Base-by-base conservation (phyloP, 2,113 vertebrate species). In the Corydoras sp. region DNA sequence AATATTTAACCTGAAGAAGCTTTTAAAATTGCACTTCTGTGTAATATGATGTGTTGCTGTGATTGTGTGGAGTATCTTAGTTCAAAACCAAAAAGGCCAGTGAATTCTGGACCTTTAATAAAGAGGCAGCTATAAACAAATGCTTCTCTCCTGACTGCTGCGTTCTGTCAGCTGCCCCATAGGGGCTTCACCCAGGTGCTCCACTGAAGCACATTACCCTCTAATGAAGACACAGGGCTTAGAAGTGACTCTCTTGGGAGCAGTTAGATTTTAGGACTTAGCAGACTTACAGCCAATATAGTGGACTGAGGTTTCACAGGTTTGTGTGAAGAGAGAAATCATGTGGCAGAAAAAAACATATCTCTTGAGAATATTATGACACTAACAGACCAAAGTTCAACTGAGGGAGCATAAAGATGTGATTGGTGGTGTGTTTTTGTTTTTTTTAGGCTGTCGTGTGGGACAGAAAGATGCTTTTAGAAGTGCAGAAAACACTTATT, bases 401-500 rank as follows among this genome's bases (percentile, higher is more conserved):
- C 10, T 48, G 31, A 58, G 35, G 35, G 7, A 43, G 35, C 2
- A 43, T 43, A 43, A 43, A 43, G 35, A 43, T 43, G 35, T 43
- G 35, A 43, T 43, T 43, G 35, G 35, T 43, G 35, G 35, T 43
- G 35, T 43, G 35, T 43, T 1, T 43, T 4, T 43, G 1, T 43
- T 4, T 61, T 43, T 66, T 29, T 5, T 24, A 24, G 18, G 18
- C 18, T 24, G 18, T 24, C 18, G 12, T 56, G 31, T 58, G 65
- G 73, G 65, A 72, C 69, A 32, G 35, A 51, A 69, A 63, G 63
- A 58, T 10, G 48, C 18, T 74, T 76, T 60, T 31, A 63, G 64
- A 29, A 71, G 50, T 18, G 18, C 69, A 76, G 81, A 85, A 81
- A 73, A 75, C 55, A 30, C 61, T 64, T 59, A 69, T 68, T 55